Evolutionary conservation across 2,113 vertebrate species (phyloP).

Genomic region (Pseudolaguvia tuberculata): DNA sequence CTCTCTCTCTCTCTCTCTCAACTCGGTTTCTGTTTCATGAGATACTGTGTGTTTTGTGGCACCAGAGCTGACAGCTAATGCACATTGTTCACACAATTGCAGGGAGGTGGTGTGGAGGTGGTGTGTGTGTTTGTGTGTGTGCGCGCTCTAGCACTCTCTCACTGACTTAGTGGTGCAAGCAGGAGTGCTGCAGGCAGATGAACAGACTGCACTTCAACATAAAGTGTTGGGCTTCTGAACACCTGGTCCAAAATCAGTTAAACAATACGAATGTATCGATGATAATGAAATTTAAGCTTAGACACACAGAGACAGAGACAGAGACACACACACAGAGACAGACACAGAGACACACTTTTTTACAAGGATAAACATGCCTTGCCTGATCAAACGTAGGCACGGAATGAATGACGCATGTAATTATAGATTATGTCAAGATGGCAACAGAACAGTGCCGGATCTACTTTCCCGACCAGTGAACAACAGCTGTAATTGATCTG

Average conservation of each 20-base stretch:
- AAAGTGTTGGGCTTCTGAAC: not conserved
- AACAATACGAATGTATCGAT: conserved; percentile 13
- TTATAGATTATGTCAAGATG: not conserved
- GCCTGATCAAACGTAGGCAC: not conserved
- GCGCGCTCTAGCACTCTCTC: conserved; percentile 10
- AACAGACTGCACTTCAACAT: conserved; percentile 15
- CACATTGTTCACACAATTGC: conserved; percentile 29
- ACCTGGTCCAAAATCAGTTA: conserved; percentile 21
- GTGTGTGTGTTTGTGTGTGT: conserved; percentile 36
- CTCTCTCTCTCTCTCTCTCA: not conserved
- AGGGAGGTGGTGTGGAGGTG: not conserved
- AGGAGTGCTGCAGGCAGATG: conserved; percentile 29
- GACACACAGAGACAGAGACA: not conserved
- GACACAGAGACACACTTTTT: too few relatives aligned
- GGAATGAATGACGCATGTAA: not conserved
- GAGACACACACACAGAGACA: too few relatives aligned
- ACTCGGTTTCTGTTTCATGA: conserved; percentile 18
- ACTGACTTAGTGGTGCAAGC: conserved; percentile 31
- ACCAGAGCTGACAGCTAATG: conserved; percentile 28
- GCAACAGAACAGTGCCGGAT: not conserved
- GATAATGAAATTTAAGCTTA: not conserved
- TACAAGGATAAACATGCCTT: not conserved
- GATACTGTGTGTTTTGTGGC: conserved; percentile 16
- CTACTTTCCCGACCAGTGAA: not conserved
- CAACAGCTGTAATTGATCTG: not conserved